Percentiles rank a stretch among this genome's conserved stretches.
Conservation (phyloP, 2,113 vertebrate genomes). For the Nothobranchius kuhntae region DNA sequence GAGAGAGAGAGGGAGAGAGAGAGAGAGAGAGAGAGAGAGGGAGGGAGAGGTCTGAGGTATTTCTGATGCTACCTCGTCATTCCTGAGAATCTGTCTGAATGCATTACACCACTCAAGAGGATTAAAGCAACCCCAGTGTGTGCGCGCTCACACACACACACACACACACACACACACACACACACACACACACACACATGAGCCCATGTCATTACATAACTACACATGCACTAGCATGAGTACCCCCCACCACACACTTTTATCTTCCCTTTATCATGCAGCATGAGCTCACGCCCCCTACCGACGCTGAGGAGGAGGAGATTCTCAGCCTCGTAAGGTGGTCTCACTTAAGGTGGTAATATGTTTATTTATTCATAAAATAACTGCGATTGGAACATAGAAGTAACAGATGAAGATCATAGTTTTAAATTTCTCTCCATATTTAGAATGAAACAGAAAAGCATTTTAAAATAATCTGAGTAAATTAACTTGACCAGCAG, state of each 20-base stretch:
- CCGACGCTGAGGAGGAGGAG: slow-evolving; percentile 67
- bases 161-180: slow-evolving; percentile 17
- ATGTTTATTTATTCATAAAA: not conserved
- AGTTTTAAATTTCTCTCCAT: no score
- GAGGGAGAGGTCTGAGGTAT: slow-evolving; percentile 13
- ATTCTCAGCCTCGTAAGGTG: slow-evolving; percentile 51
- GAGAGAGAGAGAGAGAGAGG: no score
- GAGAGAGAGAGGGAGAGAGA: no score
- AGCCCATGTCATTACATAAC: slow-evolving; percentile 78
- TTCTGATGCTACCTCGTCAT: slow-evolving; percentile 41
- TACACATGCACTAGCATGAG: slow-evolving; percentile 81
- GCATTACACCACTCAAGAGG: slow-evolving; percentile 67
- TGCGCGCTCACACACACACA: slow-evolving; percentile 1
- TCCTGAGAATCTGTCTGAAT: slow-evolving; percentile 60
- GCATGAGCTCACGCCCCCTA: slow-evolving; percentile 73
- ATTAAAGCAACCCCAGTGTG: slow-evolving; percentile 61
- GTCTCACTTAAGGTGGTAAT: slow-evolving; percentile 53
- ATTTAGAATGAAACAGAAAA: no score
- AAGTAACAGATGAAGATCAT: no score
- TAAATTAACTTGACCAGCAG: no score
- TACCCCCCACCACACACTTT: slow-evolving; percentile 18
- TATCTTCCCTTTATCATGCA: slow-evolving; percentile 60
- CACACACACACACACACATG: slow-evolving; percentile 43
- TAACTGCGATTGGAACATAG: no score
- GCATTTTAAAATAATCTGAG: no score